Evolutionary conservation across 1,140 invertebrate genomes (phyloP), one percentile per base, ranked within the genome.

Genomic region (Ptiloglossa arizonensis): DNA sequence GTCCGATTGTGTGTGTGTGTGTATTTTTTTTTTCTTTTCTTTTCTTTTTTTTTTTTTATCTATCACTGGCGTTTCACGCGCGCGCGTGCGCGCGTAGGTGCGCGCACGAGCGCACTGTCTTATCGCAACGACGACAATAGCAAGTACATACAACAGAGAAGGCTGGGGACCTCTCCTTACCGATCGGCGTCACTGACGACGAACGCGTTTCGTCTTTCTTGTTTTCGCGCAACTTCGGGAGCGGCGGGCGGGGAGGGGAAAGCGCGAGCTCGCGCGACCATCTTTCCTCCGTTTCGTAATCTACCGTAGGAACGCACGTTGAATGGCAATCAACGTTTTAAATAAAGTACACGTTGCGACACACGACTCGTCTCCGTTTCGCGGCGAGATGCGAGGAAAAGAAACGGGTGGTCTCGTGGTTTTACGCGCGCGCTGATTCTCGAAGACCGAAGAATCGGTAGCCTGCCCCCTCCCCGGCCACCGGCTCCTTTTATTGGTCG

Each of bases 51-150:
- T 24, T 29, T 5, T 19, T 32, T 15, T n/a, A n/a, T 32, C 27
- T 41, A 69, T 68, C 78, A 27, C 63, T 59, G 41, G 48, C 11
- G 41, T 41, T n/a, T n/a, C 41, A 13, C 41, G 9, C 57, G 17
- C 8, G 44, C 29, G 32, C 15, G 56, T 35, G 5, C n/a, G n/a
- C n/a, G n/a, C n/a, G n/a, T n/a, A n/a, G n/a, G n/a, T n/a, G 8
- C 56, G 15, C 6, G 38, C 46, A 22, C 15, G 56, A 59, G 5
- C n/a, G n/a, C n/a, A n/a, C n/a, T 35, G 13, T n/a, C 35, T 79
- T 79, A 79, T 79, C 78, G 63, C 57, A 15, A 59, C 24, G 63
- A 59, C 44, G 70, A 79, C 64, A 79, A 79, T 9, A n/a, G 75
- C 8, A n/a, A 27, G 27, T 50, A 66, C 41, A 66, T 46, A 29